phyloP scores from a whole-genome alignment of 2,113 vertebrate genomes.

The Aspiorhynchus laticeps region DNA sequence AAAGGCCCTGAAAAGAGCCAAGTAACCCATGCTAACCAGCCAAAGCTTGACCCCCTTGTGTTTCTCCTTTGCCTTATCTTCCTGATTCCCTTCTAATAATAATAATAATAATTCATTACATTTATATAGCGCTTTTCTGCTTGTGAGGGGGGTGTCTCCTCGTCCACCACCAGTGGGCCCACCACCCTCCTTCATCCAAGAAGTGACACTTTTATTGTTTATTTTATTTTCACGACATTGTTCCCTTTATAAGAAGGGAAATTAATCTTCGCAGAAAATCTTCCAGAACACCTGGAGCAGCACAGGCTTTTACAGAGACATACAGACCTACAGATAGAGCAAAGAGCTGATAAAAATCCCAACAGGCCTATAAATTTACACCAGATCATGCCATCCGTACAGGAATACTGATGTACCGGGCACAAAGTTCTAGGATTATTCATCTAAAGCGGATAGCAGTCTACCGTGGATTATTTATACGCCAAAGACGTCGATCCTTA shows the following conservation, averaged over 20 bases:
- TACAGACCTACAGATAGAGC: slow-evolving; percentile 17
- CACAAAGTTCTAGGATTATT: slow-evolving; percentile 34
- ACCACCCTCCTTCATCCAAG: neutral
- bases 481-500: slow-evolving; percentile 14
- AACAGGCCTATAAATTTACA: slow-evolving; percentile 44
- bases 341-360: slow-evolving; percentile 42
- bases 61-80: neutral
- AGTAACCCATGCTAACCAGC: neutral
- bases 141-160: too few relatives aligned
- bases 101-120: too few relatives aligned
- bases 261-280: slow-evolving; percentile 76
- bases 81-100: neutral
- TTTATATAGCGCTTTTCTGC: too few relatives aligned
- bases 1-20: neutral
- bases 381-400: slow-evolving; percentile 18
- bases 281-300: slow-evolving; percentile 45
- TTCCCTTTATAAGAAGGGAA: slow-evolving; percentile 74
- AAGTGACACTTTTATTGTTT: neutral
- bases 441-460: slow-evolving; percentile 33
- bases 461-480: slow-evolving; percentile 38
- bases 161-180: too few relatives aligned
- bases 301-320: slow-evolving; percentile 27
- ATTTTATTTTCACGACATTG: neutral
- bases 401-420: slow-evolving; percentile 46
- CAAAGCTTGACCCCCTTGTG: neutral